phyloP scores from a whole-genome alignment of 2,113 vertebrate species.

The Suricata suricatta region DNA sequence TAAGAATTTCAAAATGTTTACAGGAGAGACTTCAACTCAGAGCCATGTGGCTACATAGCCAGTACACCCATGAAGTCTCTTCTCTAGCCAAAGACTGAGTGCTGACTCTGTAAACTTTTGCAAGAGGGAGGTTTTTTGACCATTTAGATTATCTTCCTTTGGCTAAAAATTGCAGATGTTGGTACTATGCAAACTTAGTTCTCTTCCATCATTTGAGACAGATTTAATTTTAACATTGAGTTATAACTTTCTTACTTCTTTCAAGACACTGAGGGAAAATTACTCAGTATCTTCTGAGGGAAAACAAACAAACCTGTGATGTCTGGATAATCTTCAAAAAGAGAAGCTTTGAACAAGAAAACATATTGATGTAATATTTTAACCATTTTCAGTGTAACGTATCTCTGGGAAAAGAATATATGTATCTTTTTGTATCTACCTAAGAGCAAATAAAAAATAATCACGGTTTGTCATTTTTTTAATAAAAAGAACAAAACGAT shows the following conservation, averaged over 20 bases:
- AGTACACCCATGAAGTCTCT: rapidly evolving
- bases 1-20: neutral
- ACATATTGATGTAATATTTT: neutral
- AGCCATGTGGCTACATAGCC: neutral
- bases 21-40: neutral
- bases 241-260: neutral
- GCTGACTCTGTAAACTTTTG: neutral
- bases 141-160: neutral
- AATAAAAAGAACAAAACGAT: neutral
- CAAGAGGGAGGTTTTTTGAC: neutral
- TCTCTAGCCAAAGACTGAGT: neutral
- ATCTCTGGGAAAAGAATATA: neutral
- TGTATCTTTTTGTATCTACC: neutral
- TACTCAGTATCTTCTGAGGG: neutral
- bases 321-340: neutral
- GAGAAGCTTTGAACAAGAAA: neutral
- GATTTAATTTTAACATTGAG: neutral
- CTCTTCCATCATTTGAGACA: neutral
- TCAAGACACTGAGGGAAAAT: neutral
- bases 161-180: neutral
- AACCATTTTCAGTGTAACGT: neutral
- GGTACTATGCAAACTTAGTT: neutral
- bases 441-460: neutral
- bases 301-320: neutral
- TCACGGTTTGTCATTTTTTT: neutral